Evolutionary conservation across 64 coral and sea anemone genomes (phyloP).

Genomic region (Actinia tenebrosa): DNA sequence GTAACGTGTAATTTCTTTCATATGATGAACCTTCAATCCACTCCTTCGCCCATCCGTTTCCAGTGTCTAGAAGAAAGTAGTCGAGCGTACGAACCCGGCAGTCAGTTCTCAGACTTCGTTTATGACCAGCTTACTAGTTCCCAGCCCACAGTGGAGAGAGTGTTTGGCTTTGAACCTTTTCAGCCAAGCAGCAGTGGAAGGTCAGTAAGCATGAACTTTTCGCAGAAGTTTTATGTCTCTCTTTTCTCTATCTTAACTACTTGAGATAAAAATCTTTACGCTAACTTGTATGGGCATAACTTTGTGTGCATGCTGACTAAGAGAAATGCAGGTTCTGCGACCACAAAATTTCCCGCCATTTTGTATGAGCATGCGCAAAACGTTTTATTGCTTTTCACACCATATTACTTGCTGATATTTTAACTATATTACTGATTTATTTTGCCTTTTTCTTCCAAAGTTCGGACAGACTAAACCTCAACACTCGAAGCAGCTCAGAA

Average conservation of each 20-base stretch:
- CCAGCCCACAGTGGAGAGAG: conserved; percentile 36
- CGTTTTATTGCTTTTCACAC: neutral
- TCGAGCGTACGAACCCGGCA: conserved; percentile 88
- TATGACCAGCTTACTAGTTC: conserved; percentile 32
- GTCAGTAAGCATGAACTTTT: neutral
- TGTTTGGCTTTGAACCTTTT: conserved; percentile 52
- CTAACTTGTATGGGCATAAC: no score
- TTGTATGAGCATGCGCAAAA: neutral
- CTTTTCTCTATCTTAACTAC: no score
- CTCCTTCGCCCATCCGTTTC: conserved; percentile 73
- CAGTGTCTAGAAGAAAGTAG: conserved; percentile 85
- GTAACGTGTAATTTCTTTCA: conserved; percentile 98
- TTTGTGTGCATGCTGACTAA: neutral
- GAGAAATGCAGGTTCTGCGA: no score
- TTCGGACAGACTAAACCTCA: neutral
- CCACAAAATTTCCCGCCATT: neutral
- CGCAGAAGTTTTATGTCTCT: no score
- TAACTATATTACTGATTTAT: neutral
- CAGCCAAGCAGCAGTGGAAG: neutral
- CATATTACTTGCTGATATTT: neutral
- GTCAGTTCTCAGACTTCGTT: conserved; percentile 88
- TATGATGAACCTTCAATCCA: conserved; percentile 69
- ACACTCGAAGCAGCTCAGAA: neutral
- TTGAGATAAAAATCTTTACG: no score
- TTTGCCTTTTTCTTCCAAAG: neutral